Evolutionary conservation across 2,888 invertebrate genomes (phyloP).

Genomic region (Drosophila macrospina): DNA sequence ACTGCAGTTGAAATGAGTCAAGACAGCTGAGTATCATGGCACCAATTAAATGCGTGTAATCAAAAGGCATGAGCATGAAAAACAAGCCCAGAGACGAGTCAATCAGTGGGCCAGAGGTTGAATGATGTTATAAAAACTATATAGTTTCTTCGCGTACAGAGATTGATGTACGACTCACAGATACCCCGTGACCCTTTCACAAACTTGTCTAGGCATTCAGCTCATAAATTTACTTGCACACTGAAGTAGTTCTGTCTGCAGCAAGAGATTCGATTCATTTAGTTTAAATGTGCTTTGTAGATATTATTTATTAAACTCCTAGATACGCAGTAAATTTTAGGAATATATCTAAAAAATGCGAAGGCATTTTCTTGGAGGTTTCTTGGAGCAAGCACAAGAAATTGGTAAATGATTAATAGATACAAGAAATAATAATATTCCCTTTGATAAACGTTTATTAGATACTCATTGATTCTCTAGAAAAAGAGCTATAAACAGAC

Average conservation of each 20-base stretch:
- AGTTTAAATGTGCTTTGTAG: too few relatives aligned
- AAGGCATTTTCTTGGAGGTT: too few relatives aligned
- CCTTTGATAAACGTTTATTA: too few relatives aligned
- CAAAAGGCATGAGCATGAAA: constrained; percentile 28
- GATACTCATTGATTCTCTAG: too few relatives aligned
- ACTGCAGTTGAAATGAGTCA: constrained; percentile 22
- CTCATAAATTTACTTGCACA: background rate
- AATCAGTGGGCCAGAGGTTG: constrained; percentile 26
- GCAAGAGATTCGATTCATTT: background rate
- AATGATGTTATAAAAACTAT: constrained; percentile 15
- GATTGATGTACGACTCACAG: background rate
- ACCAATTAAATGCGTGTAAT: constrained; percentile 36
- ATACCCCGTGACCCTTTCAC: constrained; percentile 5
- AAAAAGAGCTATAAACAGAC: too few relatives aligned
- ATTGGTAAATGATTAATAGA: too few relatives aligned
- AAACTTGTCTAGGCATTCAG: background rate
- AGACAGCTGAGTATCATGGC: constrained; percentile 13
- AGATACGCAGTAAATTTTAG: too few relatives aligned
- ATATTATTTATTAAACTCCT: background rate
- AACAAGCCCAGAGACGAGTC: constrained; percentile 17
- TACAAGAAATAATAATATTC: too few relatives aligned
- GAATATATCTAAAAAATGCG: too few relatives aligned
- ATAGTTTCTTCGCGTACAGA: background rate
- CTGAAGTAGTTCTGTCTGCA: background rate
- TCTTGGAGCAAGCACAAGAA: too few relatives aligned